Conservation (phyloP, 2,888 invertebrate species). For the Micoletzkya japonica region DNA sequence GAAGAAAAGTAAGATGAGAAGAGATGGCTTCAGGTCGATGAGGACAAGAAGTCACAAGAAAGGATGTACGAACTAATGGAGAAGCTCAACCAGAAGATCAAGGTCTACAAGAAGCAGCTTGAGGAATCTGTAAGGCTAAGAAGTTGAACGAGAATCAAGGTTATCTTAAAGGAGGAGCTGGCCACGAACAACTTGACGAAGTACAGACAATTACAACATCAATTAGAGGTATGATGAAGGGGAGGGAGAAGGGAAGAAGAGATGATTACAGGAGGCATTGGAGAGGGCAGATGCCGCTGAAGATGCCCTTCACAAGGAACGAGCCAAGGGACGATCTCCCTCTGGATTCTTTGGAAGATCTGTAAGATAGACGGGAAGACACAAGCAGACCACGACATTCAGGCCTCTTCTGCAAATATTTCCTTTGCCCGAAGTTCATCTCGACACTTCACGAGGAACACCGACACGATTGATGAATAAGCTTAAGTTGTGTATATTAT, state of each 20-base stretch:
- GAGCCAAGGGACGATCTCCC: conserved; percentile 63
- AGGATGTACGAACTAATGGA: conserved; percentile 99
- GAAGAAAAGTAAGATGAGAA: background rate
- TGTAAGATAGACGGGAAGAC: background rate
- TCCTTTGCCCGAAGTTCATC: conserved; percentile 22
- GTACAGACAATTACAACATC: conserved; percentile 69
- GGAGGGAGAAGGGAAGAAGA: background rate
- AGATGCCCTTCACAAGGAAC: conserved; percentile 66
- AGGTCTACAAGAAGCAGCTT: conserved; percentile 69
- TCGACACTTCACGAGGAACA: conserved; percentile 7
- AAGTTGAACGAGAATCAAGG: background rate
- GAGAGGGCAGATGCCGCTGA: conserved; percentile 68
- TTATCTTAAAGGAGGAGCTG: conserved; percentile 64
- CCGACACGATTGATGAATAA: conserved; percentile 22
- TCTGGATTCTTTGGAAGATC: conserved; percentile 43
- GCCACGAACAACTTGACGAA: conserved; percentile 68
- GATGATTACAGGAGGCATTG: conserved; percentile 52
- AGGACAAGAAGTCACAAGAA: conserved; percentile 99
- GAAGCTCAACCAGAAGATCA: conserved; percentile 85
- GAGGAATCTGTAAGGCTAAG: conserved; percentile 68
- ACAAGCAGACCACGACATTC: background rate
- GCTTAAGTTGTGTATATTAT: background rate
- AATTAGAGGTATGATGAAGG: conserved; percentile 65
- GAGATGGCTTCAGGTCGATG: conserved; percentile 75
- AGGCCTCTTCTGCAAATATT: conserved; percentile 22